Evolutionary conservation across 1,140 invertebrate genomes (phyloP).

Genomic region (Yoshiicerus persimilis): DNA sequence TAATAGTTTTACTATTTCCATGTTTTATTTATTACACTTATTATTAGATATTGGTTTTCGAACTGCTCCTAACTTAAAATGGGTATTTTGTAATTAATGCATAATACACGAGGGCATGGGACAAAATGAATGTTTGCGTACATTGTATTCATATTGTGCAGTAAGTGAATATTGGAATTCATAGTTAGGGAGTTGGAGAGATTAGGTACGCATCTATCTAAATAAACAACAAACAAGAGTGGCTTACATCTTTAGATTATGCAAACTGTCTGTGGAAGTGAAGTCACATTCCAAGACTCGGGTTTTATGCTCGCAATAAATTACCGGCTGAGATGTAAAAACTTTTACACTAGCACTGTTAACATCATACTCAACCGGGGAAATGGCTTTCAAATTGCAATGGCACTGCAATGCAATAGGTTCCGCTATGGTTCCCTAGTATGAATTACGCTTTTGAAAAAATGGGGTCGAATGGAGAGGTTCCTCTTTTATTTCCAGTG

Average conservation of each 20-base stretch:
- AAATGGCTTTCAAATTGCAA: background rate
- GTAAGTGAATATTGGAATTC: background rate
- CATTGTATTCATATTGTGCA: background rate
- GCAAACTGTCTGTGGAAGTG: background rate
- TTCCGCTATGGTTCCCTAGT: background rate
- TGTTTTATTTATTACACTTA: too few relatives aligned
- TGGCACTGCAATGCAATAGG: background rate
- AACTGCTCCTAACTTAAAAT: too few relatives aligned
- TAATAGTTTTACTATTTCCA: too few relatives aligned
- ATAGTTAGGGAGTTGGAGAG: background rate
- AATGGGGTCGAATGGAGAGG: background rate
- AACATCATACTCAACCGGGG: slow-evolving; percentile 7
- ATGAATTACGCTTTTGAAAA: background rate
- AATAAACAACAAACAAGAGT: slow-evolving; percentile 9
- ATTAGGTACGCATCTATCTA: background rate
- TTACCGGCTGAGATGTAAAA: slow-evolving; percentile 9
- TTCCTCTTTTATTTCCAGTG: background rate
- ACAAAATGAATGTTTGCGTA: too few relatives aligned
- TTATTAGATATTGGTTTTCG: too few relatives aligned
- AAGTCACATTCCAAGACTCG: background rate
- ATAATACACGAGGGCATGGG: too few relatives aligned
- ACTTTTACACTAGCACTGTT: background rate
- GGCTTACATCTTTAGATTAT: slow-evolving; percentile 2
- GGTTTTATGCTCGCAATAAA: slow-evolving; percentile 9
- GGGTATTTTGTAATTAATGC: too few relatives aligned